Evolutionary conservation across 2,888 invertebrate genomes (phyloP), one percentile per base, ranked within the genome.

Genomic region (Hecatera dysodea): DNA sequence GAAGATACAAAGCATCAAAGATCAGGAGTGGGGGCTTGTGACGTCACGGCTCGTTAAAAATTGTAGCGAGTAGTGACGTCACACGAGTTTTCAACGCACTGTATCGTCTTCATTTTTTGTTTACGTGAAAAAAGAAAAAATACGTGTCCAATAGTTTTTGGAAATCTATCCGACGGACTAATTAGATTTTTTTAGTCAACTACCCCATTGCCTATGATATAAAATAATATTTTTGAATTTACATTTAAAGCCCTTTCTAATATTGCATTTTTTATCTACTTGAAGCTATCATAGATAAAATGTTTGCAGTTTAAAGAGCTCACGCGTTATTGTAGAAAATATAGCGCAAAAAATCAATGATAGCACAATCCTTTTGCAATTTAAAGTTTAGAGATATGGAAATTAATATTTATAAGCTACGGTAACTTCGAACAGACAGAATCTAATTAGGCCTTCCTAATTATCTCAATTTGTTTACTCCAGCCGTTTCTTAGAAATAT

Each of bases 401-500:
- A 53, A 61, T 62, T 52, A 24, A 71, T 67, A 66, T 74, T 75
- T 68, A 68, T 64, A 68, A 69, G 36, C 33, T 59, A 72, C 57
- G 29, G 33, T 63, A 67, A 67, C 62, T 73, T 71, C 55, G 52
- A 57, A 67, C 66, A 76, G 70, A 71, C 76, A 65, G 67, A 79
- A 79, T 72, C 80, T 85, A 83, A 86, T 83, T 83, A 83, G 80
- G 69, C 55, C 63, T 29, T 81, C 79, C 71, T 86, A 87, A 88
- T 87, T 88, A 87, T 85, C 81, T 83, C 74, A 86, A 86, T 87
- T 87, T 87, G 84, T 84, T 82, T 83, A 81, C 77, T 78, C 72
- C 62, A 70, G 62, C 67, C 67, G 80, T 84, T 86, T 69, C 72
- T 78, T 72, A 79, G 63, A 84, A 44, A 83, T n/a, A 84, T 83